Conservation (phyloP, 2,113 vertebrate genomes). For the Epinephelus lanceolatus region DNA sequence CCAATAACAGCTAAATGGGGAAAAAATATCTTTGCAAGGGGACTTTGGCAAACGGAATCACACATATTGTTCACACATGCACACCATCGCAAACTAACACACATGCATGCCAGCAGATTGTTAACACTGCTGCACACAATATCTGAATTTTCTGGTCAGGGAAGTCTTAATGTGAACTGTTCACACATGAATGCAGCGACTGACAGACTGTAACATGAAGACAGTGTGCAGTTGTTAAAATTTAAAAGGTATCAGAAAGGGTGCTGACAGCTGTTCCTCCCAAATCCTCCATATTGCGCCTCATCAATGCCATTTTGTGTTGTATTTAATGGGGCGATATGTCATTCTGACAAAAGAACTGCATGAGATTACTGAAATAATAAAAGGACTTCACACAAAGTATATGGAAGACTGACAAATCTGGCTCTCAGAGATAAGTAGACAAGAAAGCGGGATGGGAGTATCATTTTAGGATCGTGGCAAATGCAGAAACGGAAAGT, state of each 20-base stretch:
- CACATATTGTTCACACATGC: slow-evolving; percentile 29
- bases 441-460: slow-evolving; percentile 33
- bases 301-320: slow-evolving; percentile 38
- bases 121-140: slow-evolving; percentile 27
- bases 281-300: slow-evolving; percentile 41
- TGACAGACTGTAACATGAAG: slow-evolving; percentile 59
- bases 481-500: slow-evolving; percentile 44
- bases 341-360: slow-evolving; percentile 51
- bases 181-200: slow-evolving; percentile 41
- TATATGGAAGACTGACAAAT: slow-evolving; percentile 43
- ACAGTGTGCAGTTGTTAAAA: slow-evolving; percentile 44
- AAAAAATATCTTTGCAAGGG: slow-evolving; percentile 1
- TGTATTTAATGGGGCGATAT: slow-evolving; percentile 48
- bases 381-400: slow-evolving; percentile 49
- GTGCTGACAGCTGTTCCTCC: slow-evolving; percentile 57
- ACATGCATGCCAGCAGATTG: slow-evolving; percentile 12
- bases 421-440: slow-evolving; percentile 54
- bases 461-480: slow-evolving; percentile 43
- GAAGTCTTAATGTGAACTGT: slow-evolving; percentile 51
- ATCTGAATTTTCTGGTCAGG: slow-evolving; percentile 42
- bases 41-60: slow-evolving; percentile 3
- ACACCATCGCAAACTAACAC: background rate
- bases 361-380: slow-evolving; percentile 52
- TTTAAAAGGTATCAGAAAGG: slow-evolving; percentile 49
- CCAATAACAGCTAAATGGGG: slow-evolving; percentile 17